These are phyloP conservation scores for Rhynchotus rufescens DNA, from an alignment of 2,797 vertebrate species.

Conservation along the genomic window DNA sequence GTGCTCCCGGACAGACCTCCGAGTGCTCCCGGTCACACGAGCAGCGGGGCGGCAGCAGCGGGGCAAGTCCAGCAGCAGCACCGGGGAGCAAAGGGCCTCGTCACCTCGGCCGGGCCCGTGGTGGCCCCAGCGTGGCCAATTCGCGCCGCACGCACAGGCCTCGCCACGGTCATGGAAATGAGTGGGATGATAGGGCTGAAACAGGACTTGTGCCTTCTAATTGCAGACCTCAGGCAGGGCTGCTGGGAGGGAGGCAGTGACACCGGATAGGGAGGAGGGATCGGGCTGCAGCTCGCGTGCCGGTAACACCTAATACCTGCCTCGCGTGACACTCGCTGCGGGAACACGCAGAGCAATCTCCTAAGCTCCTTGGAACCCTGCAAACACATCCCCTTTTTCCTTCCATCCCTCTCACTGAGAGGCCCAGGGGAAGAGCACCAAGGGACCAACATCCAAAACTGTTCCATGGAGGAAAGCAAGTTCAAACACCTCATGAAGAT, in stretches of 20 bases:
- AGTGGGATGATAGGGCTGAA: background rate
- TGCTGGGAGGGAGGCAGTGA: background rate
- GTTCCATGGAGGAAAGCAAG: background rate
- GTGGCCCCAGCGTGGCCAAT: background rate
- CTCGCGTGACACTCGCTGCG: constrained; percentile 47
- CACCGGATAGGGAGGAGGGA: background rate
- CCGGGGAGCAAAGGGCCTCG: background rate
- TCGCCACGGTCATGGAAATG: background rate
- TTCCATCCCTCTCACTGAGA: background rate
- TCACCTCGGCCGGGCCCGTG: background rate
- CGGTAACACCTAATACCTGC: constrained; percentile 23
- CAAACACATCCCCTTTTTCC: background rate
- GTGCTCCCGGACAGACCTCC: background rate
- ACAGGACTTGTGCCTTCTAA: background rate
- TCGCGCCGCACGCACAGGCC: background rate
- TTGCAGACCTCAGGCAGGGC: background rate
- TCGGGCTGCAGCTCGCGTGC: background rate
- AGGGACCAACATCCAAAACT: background rate
- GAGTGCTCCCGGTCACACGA: accelerated
- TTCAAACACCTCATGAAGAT: background rate
- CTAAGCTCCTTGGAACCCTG: constrained; percentile 47
- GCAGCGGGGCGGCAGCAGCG: background rate
- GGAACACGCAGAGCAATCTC: constrained; percentile 48
- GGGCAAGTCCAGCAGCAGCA: background rate
- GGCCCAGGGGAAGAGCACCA: background rate